Conservation (phyloP, 2,888 invertebrate genomes). For the Drosophila leonis region DNA sequence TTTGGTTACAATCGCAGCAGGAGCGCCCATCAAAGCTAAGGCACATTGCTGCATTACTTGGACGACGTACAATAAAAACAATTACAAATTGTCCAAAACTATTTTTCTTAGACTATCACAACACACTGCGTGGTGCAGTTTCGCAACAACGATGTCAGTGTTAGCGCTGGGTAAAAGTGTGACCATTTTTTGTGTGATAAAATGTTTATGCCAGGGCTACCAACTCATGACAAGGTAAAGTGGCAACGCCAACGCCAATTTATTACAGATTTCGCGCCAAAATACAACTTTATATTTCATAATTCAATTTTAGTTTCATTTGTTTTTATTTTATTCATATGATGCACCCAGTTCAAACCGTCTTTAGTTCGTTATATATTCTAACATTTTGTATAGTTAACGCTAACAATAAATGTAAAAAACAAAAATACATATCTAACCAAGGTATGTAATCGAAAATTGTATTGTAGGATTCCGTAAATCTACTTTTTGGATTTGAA, state of each 20-base stretch:
- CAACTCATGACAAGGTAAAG: not conserved
- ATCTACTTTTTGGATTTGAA: conserved; percentile 73
- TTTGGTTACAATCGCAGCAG: conserved; percentile 54
- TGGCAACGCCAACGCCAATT: conserved; percentile 1
- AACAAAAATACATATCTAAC: conserved; percentile 67
- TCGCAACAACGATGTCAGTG: conserved; percentile 45
- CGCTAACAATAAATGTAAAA: conserved; percentile 68
- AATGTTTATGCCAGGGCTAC: conserved; percentile 1
- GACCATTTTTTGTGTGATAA: conserved; percentile 7
- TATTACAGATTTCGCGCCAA: conserved; percentile 10
- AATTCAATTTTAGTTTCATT: conserved; percentile 15
- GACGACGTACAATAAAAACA: conserved; percentile 16
- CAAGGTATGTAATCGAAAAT: conserved; percentile 63
- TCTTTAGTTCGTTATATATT: conserved; percentile 53
- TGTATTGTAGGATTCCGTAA: conserved; percentile 51
- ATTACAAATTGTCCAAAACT: conserved; percentile 20
- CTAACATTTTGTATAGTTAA: conserved; percentile 69
- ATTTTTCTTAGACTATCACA: conserved; percentile 51
- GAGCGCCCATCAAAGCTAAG: conserved; percentile 70
- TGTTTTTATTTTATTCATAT: conserved; percentile 64
- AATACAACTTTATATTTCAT: not conserved
- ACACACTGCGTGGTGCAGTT: conserved; percentile 60
- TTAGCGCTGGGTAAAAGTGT: conserved; percentile 29
- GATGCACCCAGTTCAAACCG: conserved; percentile 70
- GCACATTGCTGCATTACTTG: conserved; percentile 82